Conservation (phyloP, 2,888 invertebrate genomes). For the Geotrupes spiniger region DNA sequence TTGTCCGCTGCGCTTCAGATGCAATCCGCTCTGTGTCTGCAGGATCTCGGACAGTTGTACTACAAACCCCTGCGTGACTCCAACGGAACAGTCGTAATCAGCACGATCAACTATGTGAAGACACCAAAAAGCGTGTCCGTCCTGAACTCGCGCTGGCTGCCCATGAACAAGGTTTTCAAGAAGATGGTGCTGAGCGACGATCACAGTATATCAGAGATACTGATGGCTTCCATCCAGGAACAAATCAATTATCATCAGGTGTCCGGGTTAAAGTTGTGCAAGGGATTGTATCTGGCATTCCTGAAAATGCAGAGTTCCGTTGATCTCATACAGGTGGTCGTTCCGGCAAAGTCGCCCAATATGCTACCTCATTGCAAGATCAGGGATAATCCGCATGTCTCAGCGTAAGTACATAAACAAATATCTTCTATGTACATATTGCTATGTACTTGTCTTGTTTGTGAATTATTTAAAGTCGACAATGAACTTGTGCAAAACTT, state of each 20-base stretch:
- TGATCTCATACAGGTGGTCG: slow-evolving; percentile 89
- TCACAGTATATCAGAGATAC: slow-evolving; percentile 75
- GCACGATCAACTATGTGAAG: slow-evolving; percentile 77
- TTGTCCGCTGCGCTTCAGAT: slow-evolving; percentile 90
- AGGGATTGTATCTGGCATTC: slow-evolving; percentile 93
- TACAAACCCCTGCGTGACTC: slow-evolving; percentile 86
- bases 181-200: slow-evolving; percentile 74
- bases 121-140: slow-evolving; percentile 85
- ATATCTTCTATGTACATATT: slow-evolving; percentile 16
- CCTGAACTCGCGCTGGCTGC: slow-evolving; percentile 89
- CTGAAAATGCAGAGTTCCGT: slow-evolving; percentile 95
- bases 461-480: no score
- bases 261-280: slow-evolving; percentile 76
- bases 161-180: slow-evolving; percentile 76
- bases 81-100: slow-evolving; percentile 87
- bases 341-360: slow-evolving; percentile 89
- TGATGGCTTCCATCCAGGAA: slow-evolving; percentile 84
- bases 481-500: no score
- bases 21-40: slow-evolving; percentile 85
- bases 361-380: slow-evolving; percentile 92
- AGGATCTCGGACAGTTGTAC: slow-evolving; percentile 92
- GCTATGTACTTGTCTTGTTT: neutral
- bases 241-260: slow-evolving; percentile 74
- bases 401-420: slow-evolving; percentile 84
- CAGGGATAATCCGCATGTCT: slow-evolving; percentile 93